A percentile compares a stretch with the other conserved stretches of the same genome.
Conservation (phyloP, 2,888 invertebrate species). For the Micoletzkya japonica region DNA sequence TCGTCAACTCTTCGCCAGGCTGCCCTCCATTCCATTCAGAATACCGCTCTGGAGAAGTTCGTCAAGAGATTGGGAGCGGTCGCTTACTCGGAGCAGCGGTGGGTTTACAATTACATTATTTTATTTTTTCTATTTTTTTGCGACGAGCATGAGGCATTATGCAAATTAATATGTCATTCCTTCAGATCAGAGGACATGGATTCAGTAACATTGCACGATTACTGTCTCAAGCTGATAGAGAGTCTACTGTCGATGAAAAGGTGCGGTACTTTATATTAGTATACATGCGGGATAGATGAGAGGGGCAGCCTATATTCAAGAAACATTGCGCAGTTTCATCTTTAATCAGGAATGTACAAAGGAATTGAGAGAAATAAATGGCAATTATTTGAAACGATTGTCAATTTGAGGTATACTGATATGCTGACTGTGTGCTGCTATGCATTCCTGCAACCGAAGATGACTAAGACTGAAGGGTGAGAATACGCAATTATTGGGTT, state of each 20-base stretch:
- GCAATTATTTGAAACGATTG: not conserved
- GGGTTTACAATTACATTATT: not conserved
- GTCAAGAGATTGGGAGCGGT: slow-evolving; percentile 49
- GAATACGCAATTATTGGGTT: not conserved
- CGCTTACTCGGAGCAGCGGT: slow-evolving; percentile 32
- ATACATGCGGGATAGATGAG: not conserved
- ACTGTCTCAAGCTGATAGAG: slow-evolving; percentile 56
- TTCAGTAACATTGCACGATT: slow-evolving; percentile 49
- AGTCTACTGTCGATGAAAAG: slow-evolving; percentile 36
- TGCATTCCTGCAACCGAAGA: slow-evolving; percentile 54
- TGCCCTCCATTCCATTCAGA: slow-evolving; percentile 44
- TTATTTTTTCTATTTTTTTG: not conserved
- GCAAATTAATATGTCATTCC: too few relatives aligned
- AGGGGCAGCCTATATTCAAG: too few relatives aligned
- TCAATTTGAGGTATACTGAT: slow-evolving; percentile 37
- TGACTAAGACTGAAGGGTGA: slow-evolving; percentile 44
- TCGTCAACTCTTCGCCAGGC: slow-evolving; percentile 36
- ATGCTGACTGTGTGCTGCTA: slow-evolving; percentile 57
- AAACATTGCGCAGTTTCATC: too few relatives aligned
- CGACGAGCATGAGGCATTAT: too few relatives aligned
- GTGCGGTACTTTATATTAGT: not conserved
- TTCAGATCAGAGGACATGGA: slow-evolving; percentile 24
- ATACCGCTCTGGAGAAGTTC: slow-evolving; percentile 45
- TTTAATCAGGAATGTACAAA: not conserved
- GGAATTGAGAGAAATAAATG: not conserved